Conservation (phyloP, 1,140 invertebrate genomes). For the Lepidostoma basale region DNA sequence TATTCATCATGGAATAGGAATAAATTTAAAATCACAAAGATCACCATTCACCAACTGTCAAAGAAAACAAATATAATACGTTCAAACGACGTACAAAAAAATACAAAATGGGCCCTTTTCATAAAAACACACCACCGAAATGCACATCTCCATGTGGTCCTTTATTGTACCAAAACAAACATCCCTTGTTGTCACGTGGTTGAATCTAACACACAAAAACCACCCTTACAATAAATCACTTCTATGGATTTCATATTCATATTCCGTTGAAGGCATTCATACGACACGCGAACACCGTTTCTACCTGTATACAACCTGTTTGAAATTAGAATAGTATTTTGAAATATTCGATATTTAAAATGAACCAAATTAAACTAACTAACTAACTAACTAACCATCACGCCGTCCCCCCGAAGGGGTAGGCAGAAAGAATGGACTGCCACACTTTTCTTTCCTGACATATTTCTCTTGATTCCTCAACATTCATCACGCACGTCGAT, state of each 20-base stretch:
- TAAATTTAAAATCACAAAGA: too few species aligned
- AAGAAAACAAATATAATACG: too few species aligned
- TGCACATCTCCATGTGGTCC: constrained; percentile 6
- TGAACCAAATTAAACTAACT: too few species aligned
- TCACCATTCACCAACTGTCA: too few species aligned
- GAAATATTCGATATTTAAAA: not conserved
- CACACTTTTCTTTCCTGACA: too few species aligned
- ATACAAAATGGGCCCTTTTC: not conserved
- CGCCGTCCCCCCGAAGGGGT: too few species aligned
- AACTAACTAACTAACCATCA: too few species aligned
- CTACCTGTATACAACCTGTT: not conserved
- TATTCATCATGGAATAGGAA: too few species aligned
- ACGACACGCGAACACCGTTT: not conserved
- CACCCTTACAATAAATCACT: not conserved
- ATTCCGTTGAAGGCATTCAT: not conserved
- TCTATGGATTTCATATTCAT: not conserved
- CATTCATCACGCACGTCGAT: too few species aligned
- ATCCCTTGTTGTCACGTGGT: not conserved
- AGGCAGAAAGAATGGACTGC: too few species aligned
- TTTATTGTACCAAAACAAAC: not conserved
- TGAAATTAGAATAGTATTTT: not conserved
- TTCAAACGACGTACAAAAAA: constrained; percentile 1
- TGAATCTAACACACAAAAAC: not conserved
- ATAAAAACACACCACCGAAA: not conserved
- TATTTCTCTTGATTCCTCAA: too few species aligned